phyloP scores from a whole-genome alignment of 2,113 vertebrate genomes.

The Pyxicephalus adspersus region DNA sequence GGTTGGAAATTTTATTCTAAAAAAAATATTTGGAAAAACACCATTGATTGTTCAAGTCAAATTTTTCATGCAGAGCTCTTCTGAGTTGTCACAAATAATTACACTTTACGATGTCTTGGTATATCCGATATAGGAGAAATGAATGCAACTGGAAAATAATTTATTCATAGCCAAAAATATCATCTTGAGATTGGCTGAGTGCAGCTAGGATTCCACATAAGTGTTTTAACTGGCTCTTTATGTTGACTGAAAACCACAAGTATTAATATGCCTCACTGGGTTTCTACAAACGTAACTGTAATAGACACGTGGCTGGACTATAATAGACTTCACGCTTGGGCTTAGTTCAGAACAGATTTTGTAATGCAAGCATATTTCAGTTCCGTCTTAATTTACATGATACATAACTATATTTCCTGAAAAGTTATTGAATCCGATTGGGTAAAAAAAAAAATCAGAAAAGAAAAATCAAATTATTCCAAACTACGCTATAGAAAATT shows the following conservation, averaged over 20 bases:
- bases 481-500: no score
- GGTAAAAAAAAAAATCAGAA: no score
- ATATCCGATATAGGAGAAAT: neutral
- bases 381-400: neutral
- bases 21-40: no score
- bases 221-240: constrained; percentile 14
- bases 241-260: constrained; percentile 30
- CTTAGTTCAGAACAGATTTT: neutral
- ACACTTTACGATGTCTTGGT: neutral
- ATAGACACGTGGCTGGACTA: constrained; percentile 12
- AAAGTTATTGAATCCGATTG: no score
- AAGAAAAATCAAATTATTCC: no score
- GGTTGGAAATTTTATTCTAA: no score
- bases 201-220: constrained; percentile 4
- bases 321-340: neutral
- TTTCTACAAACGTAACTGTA: constrained; percentile 15
- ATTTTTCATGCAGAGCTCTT: neutral
- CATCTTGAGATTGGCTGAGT: constrained; percentile 12
- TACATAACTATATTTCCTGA: neutral
- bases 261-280: constrained; percentile 21
- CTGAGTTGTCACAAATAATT: neutral
- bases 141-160: neutral
- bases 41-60: no score
- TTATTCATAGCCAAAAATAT: neutral
- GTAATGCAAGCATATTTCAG: neutral